Evolutionary conservation across 2,797 vertebrate species (phyloP), one percentile per base, ranked within the genome.

Genomic region (Diplodus sargus): DNA sequence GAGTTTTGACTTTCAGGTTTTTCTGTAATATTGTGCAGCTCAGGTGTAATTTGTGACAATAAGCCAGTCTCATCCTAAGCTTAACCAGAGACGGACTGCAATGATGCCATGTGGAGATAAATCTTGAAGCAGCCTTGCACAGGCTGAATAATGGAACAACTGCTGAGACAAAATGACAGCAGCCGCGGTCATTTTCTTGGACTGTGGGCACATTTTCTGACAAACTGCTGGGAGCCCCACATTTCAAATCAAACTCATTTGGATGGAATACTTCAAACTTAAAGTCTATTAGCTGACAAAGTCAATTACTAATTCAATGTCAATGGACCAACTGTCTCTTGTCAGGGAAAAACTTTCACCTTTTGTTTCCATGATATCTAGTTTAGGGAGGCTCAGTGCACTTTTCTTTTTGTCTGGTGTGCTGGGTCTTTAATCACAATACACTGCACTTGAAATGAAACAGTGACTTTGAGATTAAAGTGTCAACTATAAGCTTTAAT

Each of bases 291-390:
- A 81, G 54, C 63, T 81, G 39, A 71, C 60, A 82, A 79, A 85
- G 83, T 83, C 62, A 78, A 78, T 82, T 51, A 82, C 64, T 65
- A 51, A 80, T 63, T 70, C 81, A 84, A 28, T 48, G 70, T 78
- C 77, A 74, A n/a, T 28, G 64, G 51, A 52, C 30, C 52, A 25
- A 34, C 23, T 54, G 73, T 72, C 48, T 80, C n/a, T 61, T 49
- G 47, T 65, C 47, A 18, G 48, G 52, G 58, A n/a, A 49, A 67
- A 78, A 81, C 56, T 30, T 78, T 42, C 25, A 74, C 30, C 67
- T 63, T 23, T 61, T 17, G 54, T 48, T 60, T 45, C 2, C 16
- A 34, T 52, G 45, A 45, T 62, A 22, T 56, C 34, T 28, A 54
- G 39, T 53, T 48, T 1, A 39, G 22, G 28, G 42, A 47, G 47